A percentile compares a stretch with the other conserved stretches of the same genome.
Conservation (phyloP, 2,888 invertebrate genomes). For the Coleophora flavipennella region DNA sequence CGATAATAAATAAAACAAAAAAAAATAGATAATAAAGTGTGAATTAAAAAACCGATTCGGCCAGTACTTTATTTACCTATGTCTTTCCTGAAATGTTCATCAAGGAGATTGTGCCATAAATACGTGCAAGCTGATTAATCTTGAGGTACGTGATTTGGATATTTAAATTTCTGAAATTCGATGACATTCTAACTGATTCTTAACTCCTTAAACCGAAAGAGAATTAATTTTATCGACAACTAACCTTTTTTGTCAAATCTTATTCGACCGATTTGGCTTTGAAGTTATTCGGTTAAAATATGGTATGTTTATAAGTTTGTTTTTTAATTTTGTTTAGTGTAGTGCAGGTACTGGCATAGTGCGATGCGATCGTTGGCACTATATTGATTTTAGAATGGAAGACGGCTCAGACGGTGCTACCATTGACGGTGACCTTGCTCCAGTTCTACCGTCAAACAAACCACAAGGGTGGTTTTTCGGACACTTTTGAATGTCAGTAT, state of each 20-base stretch:
- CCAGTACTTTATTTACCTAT: constrained; percentile 1
- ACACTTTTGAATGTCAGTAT: neutral
- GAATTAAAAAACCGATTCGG: constrained; percentile 7
- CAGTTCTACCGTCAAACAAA: constrained; percentile 27
- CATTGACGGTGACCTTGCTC: constrained; percentile 52
- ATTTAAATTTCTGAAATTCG: constrained; percentile 5
- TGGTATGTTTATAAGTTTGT: constrained; percentile 23
- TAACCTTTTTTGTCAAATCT: too few species aligned
- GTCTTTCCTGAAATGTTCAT: neutral
- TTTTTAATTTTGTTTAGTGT: constrained; percentile 6
- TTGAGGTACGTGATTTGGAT: constrained; percentile 39
- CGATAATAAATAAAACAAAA: constrained; percentile 27
- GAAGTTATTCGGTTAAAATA: neutral
- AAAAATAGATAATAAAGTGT: constrained; percentile 28
- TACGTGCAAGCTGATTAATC: constrained; percentile 49
- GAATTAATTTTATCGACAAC: too few species aligned
- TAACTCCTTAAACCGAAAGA: too few species aligned
- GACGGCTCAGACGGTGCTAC: constrained; percentile 39
- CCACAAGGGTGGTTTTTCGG: constrained; percentile 16
- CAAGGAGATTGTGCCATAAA: neutral
- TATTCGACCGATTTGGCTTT: too few species aligned
- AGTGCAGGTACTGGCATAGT: constrained; percentile 7
- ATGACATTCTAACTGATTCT: too few species aligned
- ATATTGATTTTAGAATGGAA: constrained; percentile 63
- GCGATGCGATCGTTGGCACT: constrained; percentile 29